Evolutionary conservation across 2,888 invertebrate species (phyloP), one percentile per base, ranked within the genome.

Genomic region (Mechanitis messenoides): DNA sequence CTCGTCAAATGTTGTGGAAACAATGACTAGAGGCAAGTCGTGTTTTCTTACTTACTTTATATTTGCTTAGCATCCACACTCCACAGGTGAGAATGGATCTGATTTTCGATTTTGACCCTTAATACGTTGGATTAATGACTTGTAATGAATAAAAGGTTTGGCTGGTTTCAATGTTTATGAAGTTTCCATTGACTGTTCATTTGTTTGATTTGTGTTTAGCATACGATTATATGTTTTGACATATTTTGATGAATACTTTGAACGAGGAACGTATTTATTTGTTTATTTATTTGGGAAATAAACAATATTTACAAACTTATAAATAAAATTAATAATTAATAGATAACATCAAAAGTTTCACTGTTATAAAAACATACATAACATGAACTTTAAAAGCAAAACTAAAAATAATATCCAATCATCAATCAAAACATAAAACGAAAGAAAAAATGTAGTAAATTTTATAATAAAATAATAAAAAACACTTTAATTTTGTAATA

Each of bases 1-100:
- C 46, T 47, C 55, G 62, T 63, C 63, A 62, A 65, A 62, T 65
- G 61, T 63, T 67, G 64, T 62, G 63, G 61, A 66, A 68, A 71
- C 71, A 66, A 68, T 66, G 67, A 66, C 62, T 60, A 45, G 50
- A 55, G 20, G 56, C 56, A 35, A 45, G 42, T 64, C 60, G 59
- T 60, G 59, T 54, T 59, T 63, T 58, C 58, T 58, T 45, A 58
- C 58, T 62, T 54, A 62, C 6, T 57, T 58, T 45, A 45, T 59
- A 53, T 63, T 61, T 63, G 53, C 55, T 60, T 45, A 42, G 53
- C 54, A 56, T 58, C 28, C 33, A 55, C 45, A 33, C 11, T 11
- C 28, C 45, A 50, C 33, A 38, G 50, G 50, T 50, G 50, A 50
- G 50, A 31, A 50, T 31, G 2, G 31, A 6, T 11, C n/a, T 7